Percentiles rank a stretch among this genome's conserved stretches.
phyloP scores from a whole-genome alignment of 1,140 invertebrate genomes.

The Fragariocoptes setiger region DNA sequence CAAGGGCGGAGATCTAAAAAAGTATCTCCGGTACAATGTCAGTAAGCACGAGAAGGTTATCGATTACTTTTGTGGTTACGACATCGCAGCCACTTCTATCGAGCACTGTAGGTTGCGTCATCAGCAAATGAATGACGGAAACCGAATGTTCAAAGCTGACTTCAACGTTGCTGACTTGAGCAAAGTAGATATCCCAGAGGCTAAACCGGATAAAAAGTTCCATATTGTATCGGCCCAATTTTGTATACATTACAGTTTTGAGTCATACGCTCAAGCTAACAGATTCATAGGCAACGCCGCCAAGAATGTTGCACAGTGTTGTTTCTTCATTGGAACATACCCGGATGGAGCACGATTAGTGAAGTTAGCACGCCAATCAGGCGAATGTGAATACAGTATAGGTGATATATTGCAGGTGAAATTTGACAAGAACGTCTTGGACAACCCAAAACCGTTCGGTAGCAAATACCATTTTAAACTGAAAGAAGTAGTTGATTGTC shows the following conservation, averaged over 20 bases:
- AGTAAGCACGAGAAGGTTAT: background rate
- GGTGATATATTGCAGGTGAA: conserved; percentile 56
- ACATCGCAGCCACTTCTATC: conserved; percentile 69
- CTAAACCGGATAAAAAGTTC: conserved; percentile 35
- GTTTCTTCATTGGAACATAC: conserved; percentile 84
- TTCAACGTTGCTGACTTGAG: conserved; percentile 72
- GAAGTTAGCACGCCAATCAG: conserved; percentile 14
- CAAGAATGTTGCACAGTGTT: conserved; percentile 51
- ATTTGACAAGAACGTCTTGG: conserved; percentile 23
- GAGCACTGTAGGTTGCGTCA: conserved; percentile 26
- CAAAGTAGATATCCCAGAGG: conserved; percentile 23
- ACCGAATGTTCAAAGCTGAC: conserved; percentile 35
- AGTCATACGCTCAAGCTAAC: conserved; percentile 57
- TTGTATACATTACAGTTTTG: conserved; percentile 49
- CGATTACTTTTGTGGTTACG: conserved; percentile 18
- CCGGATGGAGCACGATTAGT: conserved; percentile 72
- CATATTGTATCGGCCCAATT: conserved; percentile 90
- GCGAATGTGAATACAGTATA: background rate
- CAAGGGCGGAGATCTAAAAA: conserved; percentile 82
- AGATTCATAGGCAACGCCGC: conserved; percentile 70
- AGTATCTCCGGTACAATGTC: conserved; percentile 29
- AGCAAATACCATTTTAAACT: conserved; percentile 82
- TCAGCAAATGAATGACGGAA: conserved; percentile 9
- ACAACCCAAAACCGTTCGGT: conserved; percentile 44
- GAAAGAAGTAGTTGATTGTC: conserved; percentile 84